Base-by-base conservation (phyloP, 2,888 invertebrate genomes). In the Nudaria mundana region DNA sequence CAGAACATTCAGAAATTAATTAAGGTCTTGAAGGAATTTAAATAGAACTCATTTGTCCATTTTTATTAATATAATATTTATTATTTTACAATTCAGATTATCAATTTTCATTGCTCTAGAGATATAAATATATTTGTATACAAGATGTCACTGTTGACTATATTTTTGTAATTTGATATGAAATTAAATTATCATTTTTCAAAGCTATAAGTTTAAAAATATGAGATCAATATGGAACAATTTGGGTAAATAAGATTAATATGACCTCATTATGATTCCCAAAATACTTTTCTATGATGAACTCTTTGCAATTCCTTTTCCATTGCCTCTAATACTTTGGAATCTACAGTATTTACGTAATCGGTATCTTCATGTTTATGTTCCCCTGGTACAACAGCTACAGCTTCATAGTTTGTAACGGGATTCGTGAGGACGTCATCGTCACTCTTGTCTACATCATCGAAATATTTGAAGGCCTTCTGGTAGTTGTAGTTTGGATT, bases 401-500 rank as follows among this genome's bases (percentile, higher is more conserved):
- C 57, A 51, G 49, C 57, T 44, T 50, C 58, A 24, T 63, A 57
- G 44, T 55, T 56, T 56, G 62, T 54, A 51, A 57, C 58, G 43
- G 43, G 48, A 52, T 62, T 52, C 44, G 51, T 47, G 46, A 59
- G 63, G 13, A 61, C 57, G 41, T 63, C 59, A 47, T 44, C 44
- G 33, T 42, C 40, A 2, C 14, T 28, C 20, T 15, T 7, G 13
- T 16, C 23, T 30, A 55, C 44, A 34, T 51, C 51, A n/a, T 64
- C 57, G 12, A 63, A 55, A 40, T 66, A 66, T 30, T 71, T 56
- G 20, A 65, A 63, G 11, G 60, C 50, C 16, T 69, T 60, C 42
- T 67, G 52, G 30, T 69, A 64, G 34, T 66, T 90, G 61, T 91
- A 90, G 36, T 89, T 75, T 28, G 87, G 69, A 44, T 90, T 84